Conservation (phyloP, 2,888 invertebrate genomes). For the Tetranychus piercei region DNA sequence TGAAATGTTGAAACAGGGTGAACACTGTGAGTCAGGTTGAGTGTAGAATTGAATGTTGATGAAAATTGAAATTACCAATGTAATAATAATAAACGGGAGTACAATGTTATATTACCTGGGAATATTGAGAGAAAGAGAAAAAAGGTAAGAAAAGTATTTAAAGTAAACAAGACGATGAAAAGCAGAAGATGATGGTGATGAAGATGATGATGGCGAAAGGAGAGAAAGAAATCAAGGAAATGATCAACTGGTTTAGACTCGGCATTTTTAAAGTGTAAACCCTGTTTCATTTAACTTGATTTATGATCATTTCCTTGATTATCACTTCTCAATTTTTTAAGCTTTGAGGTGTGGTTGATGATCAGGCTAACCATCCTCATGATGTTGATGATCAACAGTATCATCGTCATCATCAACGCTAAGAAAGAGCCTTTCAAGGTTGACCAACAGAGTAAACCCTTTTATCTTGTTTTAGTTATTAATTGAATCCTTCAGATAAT, state of each 20-base stretch:
- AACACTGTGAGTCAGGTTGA: too few species aligned
- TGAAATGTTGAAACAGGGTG: too few species aligned
- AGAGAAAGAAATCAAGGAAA: neutral
- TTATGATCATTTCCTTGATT: slow-evolving; percentile 1
- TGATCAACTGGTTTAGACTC: neutral
- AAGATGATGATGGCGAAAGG: neutral
- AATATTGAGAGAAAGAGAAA: too few species aligned
- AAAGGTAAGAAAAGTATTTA: neutral
- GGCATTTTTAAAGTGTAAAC: neutral
- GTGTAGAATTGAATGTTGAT: too few species aligned
- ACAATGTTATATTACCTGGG: too few species aligned
- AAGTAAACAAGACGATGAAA: neutral
- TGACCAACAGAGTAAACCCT: neutral
- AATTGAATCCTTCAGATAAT: neutral
- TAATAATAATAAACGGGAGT: too few species aligned
- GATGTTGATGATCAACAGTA: neutral
- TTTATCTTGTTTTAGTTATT: neutral
- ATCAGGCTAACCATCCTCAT: too few species aligned
- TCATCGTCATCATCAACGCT: neutral
- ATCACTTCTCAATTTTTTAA: neutral
- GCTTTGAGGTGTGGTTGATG: neutral
- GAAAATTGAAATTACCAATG: too few species aligned
- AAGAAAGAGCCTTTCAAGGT: neutral
- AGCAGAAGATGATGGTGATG: neutral
- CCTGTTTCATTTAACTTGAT: neutral